These are phyloP conservation scores for Pasiphila rectangulata DNA, from an alignment of 2,888 invertebrate species.

Conservation along the genomic window DNA sequence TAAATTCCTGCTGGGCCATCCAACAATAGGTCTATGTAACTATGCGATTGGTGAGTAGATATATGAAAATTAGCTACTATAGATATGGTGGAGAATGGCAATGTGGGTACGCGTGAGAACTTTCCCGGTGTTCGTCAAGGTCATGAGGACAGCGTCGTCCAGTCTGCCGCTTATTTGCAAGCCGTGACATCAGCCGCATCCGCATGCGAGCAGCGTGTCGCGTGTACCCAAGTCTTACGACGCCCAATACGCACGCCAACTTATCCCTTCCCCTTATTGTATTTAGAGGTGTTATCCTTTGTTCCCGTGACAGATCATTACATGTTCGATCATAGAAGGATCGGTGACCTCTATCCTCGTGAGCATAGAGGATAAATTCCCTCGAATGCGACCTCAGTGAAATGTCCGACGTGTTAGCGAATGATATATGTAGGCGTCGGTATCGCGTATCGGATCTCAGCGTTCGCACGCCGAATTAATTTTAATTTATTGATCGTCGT, in stretches of 20 bases:
- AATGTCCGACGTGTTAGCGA: conserved; percentile 80
- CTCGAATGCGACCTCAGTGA: conserved; percentile 60
- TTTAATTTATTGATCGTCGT: conserved; percentile 80
- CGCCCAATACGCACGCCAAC: conserved; percentile 55
- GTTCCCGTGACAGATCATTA: conserved; percentile 65
- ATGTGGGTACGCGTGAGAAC: conserved; percentile 53
- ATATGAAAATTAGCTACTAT: not conserved
- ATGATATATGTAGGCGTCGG: conserved; percentile 81
- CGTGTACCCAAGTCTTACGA: conserved; percentile 58
- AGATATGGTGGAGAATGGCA: not conserved
- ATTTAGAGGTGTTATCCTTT: conserved; percentile 75
- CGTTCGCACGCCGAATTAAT: conserved; percentile 82
- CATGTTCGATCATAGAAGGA: conserved; percentile 56
- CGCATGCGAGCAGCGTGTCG: conserved; percentile 61
- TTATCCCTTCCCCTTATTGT: conserved; percentile 69
- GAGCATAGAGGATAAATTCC: conserved; percentile 64
- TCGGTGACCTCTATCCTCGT: conserved; percentile 53
- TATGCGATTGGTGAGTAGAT: not conserved
- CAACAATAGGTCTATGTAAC: conserved; percentile 19
- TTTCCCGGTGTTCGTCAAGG: conserved; percentile 57
- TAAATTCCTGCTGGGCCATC: conserved; percentile 23
- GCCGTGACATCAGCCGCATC: conserved; percentile 64
- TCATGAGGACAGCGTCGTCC: conserved; percentile 64
- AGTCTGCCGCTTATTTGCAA: conserved; percentile 68
- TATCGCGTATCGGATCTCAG: conserved; percentile 79